phyloP scores from a whole-genome alignment of 2,797 vertebrate genomes.

The Parambassis ranga region DNA sequence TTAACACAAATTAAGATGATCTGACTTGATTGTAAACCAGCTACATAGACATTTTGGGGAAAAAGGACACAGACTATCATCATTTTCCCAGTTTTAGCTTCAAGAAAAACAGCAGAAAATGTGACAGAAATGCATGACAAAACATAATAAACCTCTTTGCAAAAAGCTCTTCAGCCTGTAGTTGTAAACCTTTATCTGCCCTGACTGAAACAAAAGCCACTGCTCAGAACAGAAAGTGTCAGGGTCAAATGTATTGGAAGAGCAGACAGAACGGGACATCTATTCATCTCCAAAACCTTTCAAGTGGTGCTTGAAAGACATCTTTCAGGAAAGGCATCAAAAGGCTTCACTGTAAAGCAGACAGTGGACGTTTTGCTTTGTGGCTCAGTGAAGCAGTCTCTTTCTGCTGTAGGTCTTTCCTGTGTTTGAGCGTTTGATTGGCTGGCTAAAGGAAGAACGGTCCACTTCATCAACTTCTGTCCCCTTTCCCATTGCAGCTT shows the following conservation, averaged over 20 bases:
- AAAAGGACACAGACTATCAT: not conserved
- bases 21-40: conserved; percentile 35
- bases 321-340: conserved; percentile 22
- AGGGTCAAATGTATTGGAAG: not conserved
- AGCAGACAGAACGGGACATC: conserved; percentile 13
- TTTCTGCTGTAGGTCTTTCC: conserved; percentile 86
- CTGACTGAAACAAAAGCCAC: not conserved
- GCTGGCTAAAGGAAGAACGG: conserved; percentile 77
- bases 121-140: not conserved
- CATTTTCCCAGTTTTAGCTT: not conserved
- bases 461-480: conserved; percentile 23
- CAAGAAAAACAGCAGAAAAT: not conserved
- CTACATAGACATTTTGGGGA: not conserved
- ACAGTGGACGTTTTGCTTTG: not conserved
- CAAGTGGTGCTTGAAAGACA: conserved; percentile 1
- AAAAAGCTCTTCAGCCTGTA: not conserved
- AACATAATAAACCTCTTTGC: not conserved
- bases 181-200: not conserved
- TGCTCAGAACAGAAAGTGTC: not conserved
- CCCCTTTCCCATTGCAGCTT: conserved; percentile 43
- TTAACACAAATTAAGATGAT: conserved; percentile 4
- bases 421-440: conserved; percentile 46
- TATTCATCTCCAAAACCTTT: not conserved
- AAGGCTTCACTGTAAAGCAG: conserved; percentile 5
- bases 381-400: conserved; percentile 79